Evolutionary conservation across 2,113 vertebrate species (phyloP).

Genomic region (Forbesichthys agassizii): DNA sequence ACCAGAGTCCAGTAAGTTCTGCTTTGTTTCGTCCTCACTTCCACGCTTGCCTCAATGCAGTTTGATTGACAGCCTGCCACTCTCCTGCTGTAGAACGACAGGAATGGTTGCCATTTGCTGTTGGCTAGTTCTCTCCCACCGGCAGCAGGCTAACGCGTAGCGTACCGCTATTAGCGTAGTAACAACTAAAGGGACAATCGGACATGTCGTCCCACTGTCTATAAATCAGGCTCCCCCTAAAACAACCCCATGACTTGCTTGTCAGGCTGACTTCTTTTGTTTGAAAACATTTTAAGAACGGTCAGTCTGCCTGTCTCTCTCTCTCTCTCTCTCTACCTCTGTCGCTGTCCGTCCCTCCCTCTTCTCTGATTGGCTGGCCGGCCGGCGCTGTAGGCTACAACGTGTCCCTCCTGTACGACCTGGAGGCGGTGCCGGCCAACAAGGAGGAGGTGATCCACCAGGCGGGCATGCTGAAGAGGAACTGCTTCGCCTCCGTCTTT

Average conservation of each 20-base stretch:
- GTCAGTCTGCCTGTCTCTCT: too few relatives aligned
- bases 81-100: too few relatives aligned
- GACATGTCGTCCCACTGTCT: too few relatives aligned
- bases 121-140: neutral
- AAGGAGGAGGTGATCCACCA: conserved; percentile 90
- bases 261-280: too few relatives aligned
- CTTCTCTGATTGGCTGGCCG: conserved; percentile 11
- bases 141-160: neutral
- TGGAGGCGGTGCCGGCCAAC: conserved; percentile 89
- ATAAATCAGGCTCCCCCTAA: too few relatives aligned
- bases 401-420: conserved; percentile 73
- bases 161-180: neutral
- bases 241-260: too few relatives aligned
- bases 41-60: neutral
- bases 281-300: too few relatives aligned
- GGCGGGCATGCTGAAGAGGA: conserved; percentile 94
- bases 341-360: neutral
- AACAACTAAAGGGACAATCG: too few relatives aligned
- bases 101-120: too few relatives aligned
- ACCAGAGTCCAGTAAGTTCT: conserved; percentile 84
- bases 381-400: conserved; percentile 52
- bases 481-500: conserved; percentile 97
- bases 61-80: too few relatives aligned
- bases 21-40: neutral
- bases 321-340: neutral